Base-by-base conservation (phyloP, 2,888 invertebrate genomes). In the Cheilosia urbana region DNA sequence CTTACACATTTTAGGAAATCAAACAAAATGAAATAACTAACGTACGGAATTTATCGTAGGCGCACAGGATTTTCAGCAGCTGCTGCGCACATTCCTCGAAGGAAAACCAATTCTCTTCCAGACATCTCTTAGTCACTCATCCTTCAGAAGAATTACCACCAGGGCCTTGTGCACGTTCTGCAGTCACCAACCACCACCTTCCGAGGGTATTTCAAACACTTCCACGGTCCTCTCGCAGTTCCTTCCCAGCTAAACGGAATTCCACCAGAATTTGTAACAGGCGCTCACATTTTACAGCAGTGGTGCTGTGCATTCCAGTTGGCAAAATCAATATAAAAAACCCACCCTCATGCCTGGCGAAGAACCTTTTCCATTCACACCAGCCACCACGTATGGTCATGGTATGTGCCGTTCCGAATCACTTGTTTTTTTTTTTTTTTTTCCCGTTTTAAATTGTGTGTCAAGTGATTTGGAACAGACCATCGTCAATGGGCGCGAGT, bases 231-330 rank as follows among this genome's bases (percentile, higher is more conserved):
- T 55, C 58, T 21, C 55, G 13, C 13, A 45, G 42, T 87, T 65
- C 71, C 42, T 82, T 88, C 88, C 89, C 88, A 90, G 89, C 88
- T 88, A 90, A 90, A 91, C 91, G 90, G 91, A 92, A 92, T 92
- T 92, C 91, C 91, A 90, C 88, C 89, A 89, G 89, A 91, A 90
- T 89, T 91, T 88, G 17, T 62, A 89, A 79, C 90, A 90, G 92
- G 92, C 88, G 88, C 87, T 34, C 91, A 91, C 87, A 63, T 57
- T 49, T n/a, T 1, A 0, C 17, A 68, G 72, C 24, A 49, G 19
- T 60, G 0, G 1, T 21, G 51, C 66, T 77, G 58, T 75, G 80
- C 89, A 89, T 90, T 89, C 89, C 88, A 81, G 42, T 55, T 21
- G 27, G n/a, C 11, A 6, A n/a, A 45, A 17, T 62, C 27, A 19